Evolutionary conservation across 2,797 vertebrate species (phyloP).

Genomic region (Salmo trutta): DNA sequence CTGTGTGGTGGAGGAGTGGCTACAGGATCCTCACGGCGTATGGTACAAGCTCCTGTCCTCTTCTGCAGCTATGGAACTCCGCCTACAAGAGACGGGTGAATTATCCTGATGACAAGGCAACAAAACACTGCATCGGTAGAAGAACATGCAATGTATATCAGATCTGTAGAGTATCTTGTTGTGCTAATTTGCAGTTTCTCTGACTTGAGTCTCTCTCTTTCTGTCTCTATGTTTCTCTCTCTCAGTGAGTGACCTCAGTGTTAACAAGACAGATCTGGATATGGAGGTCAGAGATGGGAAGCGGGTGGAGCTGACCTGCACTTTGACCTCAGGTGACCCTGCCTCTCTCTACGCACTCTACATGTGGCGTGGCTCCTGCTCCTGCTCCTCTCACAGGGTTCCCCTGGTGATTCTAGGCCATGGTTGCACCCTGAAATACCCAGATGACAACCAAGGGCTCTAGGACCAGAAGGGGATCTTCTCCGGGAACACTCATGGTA

Average conservation of each 20-base stretch:
- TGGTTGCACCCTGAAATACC: slow-evolving; percentile 34
- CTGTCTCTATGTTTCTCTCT: not conserved
- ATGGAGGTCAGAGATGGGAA: slow-evolving; percentile 30
- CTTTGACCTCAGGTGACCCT: slow-evolving; percentile 25
- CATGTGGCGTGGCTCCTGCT: not conserved
- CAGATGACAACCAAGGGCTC: not conserved
- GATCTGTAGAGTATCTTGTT: not conserved
- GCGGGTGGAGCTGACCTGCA: slow-evolving; percentile 35
- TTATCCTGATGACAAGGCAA: not conserved
- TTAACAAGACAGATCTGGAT: slow-evolving; percentile 15
- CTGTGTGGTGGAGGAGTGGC: slow-evolving; percentile 73
- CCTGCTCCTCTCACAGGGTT: not conserved
- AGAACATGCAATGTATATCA: not conserved
- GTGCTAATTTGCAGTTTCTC: not conserved
- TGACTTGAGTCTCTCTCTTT: not conserved
- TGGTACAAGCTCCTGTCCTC: slow-evolving; percentile 61
- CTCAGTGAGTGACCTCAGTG: slow-evolving; percentile 43
- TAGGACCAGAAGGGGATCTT: slow-evolving; percentile 26
- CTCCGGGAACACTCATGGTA: slow-evolving; percentile 24
- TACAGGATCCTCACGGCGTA: slow-evolving; percentile 61
- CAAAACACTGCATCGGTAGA: not conserved
- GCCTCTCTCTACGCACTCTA: slow-evolving; percentile 42
- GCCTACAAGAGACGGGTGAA: slow-evolving; percentile 63
- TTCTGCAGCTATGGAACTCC: slow-evolving; percentile 34
- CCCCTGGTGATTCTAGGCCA: slow-evolving; percentile 33